These are phyloP conservation scores for Brachionus paranguensis DNA, from an alignment of 1,140 invertebrate species.

Conservation along the genomic window DNA sequence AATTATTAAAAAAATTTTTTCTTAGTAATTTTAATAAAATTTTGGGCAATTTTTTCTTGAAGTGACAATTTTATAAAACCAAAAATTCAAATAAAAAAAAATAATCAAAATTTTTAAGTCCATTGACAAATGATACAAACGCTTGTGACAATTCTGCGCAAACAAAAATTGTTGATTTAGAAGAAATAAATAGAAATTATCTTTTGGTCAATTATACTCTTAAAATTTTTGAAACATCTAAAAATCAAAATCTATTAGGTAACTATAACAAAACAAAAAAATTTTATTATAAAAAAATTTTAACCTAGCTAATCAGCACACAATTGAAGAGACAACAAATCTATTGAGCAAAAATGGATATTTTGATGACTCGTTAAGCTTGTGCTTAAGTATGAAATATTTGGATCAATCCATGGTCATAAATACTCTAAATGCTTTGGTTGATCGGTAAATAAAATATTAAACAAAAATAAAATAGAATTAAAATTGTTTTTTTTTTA, in stretches of 20 bases:
- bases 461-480: neutral
- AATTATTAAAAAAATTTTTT: too few relatives aligned
- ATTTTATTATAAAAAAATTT: neutral
- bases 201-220: neutral
- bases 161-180: neutral
- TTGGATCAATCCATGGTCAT: neutral
- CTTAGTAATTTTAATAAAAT: too few relatives aligned
- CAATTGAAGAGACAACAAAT: neutral
- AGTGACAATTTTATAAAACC: neutral
- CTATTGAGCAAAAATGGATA: slow-evolving; percentile 15
- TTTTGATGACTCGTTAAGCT: slow-evolving; percentile 10
- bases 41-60: neutral
- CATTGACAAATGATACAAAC: neutral
- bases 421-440: neutral
- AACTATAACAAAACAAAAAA: neutral
- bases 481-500: neutral
- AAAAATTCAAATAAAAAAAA: neutral
- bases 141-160: neutral
- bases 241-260: slow-evolving; percentile 3
- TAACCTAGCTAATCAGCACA: neutral
- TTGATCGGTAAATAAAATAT: neutral
- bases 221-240: neutral
- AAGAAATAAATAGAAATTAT: slow-evolving; percentile 38
- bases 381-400: neutral
- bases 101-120: neutral